A percentile compares a stretch with the other conserved stretches of the same genome.
phyloP scores from a whole-genome alignment of 2,113 vertebrate genomes.

The Callithrix jacchus region DNA sequence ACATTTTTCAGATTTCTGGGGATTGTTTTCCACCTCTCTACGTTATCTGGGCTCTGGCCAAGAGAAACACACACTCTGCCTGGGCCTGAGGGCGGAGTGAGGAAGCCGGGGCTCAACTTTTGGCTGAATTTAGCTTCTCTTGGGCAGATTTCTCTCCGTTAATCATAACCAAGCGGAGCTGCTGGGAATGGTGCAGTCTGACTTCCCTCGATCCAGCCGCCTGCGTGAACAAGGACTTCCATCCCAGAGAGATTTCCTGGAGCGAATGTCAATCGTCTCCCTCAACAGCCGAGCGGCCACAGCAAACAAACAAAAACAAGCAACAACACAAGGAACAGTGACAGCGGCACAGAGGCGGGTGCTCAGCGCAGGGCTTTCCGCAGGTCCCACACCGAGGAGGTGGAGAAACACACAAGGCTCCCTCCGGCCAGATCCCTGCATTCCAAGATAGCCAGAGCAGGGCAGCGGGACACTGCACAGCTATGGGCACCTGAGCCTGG shows the following conservation, averaged over 20 bases:
- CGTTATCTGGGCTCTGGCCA: slow-evolving; percentile 66
- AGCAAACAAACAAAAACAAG: slow-evolving; percentile 8
- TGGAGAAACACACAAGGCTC: accelerated
- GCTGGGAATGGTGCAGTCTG: slow-evolving; percentile 37
- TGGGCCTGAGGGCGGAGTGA: not conserved
- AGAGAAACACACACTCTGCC: slow-evolving; percentile 66
- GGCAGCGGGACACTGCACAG: not conserved
- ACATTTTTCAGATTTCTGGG: slow-evolving; percentile 74
- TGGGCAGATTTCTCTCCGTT: slow-evolving; percentile 73
- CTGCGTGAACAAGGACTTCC: slow-evolving; percentile 46
- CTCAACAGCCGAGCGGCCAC: not conserved
- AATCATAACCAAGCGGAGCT: slow-evolving; percentile 50
- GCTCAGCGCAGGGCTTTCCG: too few relatives aligned
- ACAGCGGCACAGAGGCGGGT: accelerated
- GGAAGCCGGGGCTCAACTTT: not conserved
- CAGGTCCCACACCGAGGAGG: not conserved
- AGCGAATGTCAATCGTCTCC: slow-evolving; percentile 8
- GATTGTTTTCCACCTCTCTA: slow-evolving; percentile 64
- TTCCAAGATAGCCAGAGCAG: too few relatives aligned
- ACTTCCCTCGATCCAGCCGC: slow-evolving; percentile 31
- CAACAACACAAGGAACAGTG: not conserved
- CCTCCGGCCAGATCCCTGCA: not conserved
- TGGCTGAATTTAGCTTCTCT: slow-evolving; percentile 67
- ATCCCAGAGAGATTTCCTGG: slow-evolving; percentile 65
- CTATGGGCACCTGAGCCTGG: accelerated